phyloP scores from a whole-genome alignment of 1,140 invertebrate species.

The Neodiprion lecontei region DNA sequence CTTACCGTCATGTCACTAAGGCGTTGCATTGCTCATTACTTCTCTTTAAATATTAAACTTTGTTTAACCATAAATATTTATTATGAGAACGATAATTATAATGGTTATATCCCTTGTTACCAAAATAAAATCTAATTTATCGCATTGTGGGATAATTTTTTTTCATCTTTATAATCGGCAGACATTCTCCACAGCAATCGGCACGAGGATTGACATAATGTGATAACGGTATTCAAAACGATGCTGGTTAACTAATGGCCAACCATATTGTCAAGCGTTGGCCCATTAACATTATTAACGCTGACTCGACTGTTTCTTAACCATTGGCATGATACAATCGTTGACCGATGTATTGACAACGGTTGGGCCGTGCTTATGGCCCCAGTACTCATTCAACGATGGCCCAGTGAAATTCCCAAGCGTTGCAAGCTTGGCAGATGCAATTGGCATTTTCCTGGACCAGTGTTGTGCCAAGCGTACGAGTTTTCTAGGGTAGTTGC shows the following conservation, averaged over 20 bases:
- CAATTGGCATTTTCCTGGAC: not conserved
- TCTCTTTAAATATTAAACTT: too few relatives aligned
- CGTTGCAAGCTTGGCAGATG: not conserved
- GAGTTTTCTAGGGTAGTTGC: not conserved
- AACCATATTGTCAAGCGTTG: conserved; percentile 14
- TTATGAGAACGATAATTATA: too few relatives aligned
- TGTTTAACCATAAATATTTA: too few relatives aligned
- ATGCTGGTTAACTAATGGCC: conserved; percentile 13
- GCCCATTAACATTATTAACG: conserved; percentile 6
- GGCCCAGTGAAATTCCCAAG: conserved; percentile 9
- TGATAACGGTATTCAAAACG: not conserved
- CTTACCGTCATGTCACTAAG: too few relatives aligned
- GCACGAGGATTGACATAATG: conserved; percentile 14
- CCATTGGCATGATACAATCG: conserved; percentile 1
- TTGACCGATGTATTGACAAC: conserved; percentile 9
- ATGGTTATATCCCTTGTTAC: too few relatives aligned
- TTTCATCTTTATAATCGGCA: too few relatives aligned
- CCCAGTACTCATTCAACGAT: conserved; percentile 10
- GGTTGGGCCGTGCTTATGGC: conserved; percentile 14
- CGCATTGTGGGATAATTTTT: too few relatives aligned
- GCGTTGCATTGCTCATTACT: too few relatives aligned
- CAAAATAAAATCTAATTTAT: too few relatives aligned
- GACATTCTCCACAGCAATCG: not conserved
- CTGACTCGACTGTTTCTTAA: conserved; percentile 8
- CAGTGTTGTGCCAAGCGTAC: not conserved